Conservation (phyloP, 2,113 vertebrate genomes). For the Mesitornis unicolor region DNA sequence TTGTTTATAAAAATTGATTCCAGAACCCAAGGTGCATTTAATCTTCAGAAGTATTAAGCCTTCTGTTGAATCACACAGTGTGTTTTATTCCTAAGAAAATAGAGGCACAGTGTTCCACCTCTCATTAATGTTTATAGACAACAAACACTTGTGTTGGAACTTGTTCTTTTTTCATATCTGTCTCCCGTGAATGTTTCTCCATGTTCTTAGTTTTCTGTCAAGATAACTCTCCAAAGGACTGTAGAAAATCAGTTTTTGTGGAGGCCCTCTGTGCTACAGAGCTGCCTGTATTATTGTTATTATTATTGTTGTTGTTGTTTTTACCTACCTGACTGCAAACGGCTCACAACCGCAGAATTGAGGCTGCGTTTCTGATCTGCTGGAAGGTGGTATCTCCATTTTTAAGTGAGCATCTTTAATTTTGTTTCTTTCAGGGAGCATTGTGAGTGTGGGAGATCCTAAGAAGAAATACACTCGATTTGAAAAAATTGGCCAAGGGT, state of each 20-base stretch:
- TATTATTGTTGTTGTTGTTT: no score
- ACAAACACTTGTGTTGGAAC: background rate
- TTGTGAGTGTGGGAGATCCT: constrained; percentile 95
- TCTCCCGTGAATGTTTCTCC: background rate
- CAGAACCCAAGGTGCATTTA: background rate
- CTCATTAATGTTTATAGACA: background rate
- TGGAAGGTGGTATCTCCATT: background rate
- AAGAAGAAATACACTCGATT: constrained; percentile 98
- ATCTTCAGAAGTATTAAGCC: background rate
- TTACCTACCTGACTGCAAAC: background rate
- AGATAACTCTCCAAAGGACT: background rate
- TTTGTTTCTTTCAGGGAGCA: constrained; percentile 83
- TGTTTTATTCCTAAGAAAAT: background rate
- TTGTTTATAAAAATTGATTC: background rate
- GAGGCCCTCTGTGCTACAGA: background rate
- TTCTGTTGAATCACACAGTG: background rate
- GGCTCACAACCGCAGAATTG: background rate
- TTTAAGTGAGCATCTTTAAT: background rate
- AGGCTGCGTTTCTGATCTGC: background rate
- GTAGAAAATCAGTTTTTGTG: background rate
- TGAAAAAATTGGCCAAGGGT: constrained; percentile 99
- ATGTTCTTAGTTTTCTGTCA: background rate
- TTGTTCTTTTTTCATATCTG: background rate
- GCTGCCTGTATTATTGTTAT: background rate
- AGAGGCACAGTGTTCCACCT: background rate